phyloP scores from a whole-genome alignment of 2,797 vertebrate genomes.

The Pterois miles region DNA sequence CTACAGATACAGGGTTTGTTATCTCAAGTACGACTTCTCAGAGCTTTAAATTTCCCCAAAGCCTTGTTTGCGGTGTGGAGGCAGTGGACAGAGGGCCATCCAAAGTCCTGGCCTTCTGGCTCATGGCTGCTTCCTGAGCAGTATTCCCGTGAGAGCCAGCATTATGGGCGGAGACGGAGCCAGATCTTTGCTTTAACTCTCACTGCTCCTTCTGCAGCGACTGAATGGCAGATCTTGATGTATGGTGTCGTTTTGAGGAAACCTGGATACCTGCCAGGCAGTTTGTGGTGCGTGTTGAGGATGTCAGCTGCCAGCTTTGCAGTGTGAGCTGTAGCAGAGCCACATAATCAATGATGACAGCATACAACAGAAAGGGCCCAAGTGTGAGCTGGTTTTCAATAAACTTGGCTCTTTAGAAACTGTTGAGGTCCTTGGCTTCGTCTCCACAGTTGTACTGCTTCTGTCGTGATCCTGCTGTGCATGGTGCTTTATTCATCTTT shows the following conservation, averaged over 20 bases:
- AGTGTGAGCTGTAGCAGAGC: constrained; percentile 27
- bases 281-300: constrained; percentile 8
- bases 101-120: constrained; percentile 29
- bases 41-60: constrained; percentile 34
- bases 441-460: constrained; percentile 10
- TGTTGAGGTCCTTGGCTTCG: constrained; percentile 21
- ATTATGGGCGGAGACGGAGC: constrained; percentile 13
- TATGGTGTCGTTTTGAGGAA: constrained; percentile 7
- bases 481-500: constrained; percentile 23
- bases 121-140: neutral
- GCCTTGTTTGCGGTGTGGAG: constrained; percentile 26
- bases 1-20: neutral
- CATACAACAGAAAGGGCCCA: constrained; percentile 27
- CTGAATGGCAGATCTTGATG: constrained; percentile 32
- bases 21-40: constrained; percentile 34
- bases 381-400: constrained; percentile 75
- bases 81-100: constrained; percentile 26
- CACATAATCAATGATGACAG: constrained; percentile 23
- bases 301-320: constrained; percentile 30
- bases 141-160: constrained; percentile 46
- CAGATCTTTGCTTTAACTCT: constrained; percentile 36
- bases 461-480: constrained; percentile 7
- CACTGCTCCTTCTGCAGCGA: constrained; percentile 13
- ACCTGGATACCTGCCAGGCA: constrained; percentile 23
- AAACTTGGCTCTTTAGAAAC: constrained; percentile 46